Evolutionary conservation across 2,113 vertebrate species (phyloP).

Genomic region (Serilophus lunatus): DNA sequence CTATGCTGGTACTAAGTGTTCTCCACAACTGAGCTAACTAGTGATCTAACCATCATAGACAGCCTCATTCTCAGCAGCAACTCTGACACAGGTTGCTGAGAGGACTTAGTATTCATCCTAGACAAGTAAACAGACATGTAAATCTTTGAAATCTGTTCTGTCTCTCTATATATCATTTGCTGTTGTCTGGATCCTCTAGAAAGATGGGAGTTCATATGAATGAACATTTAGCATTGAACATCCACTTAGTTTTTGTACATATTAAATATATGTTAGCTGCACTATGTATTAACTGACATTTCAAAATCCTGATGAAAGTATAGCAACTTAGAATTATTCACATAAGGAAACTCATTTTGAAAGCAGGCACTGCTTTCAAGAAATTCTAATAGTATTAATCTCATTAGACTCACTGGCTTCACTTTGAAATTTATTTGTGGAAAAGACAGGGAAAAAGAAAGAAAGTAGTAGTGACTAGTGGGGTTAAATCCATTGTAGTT

Average conservation of each 20-base stretch:
- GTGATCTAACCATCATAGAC: background rate
- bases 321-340: background rate
- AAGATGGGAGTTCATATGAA: background rate
- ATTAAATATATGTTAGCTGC: background rate
- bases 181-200: background rate
- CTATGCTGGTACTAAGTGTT: background rate
- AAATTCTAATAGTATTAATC: background rate
- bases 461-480: background rate
- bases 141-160: background rate
- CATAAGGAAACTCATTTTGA: background rate
- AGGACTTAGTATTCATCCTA: background rate
- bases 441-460: background rate
- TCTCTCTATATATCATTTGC: background rate
- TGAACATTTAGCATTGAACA: background rate
- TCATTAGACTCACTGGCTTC: background rate
- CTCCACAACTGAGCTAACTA: background rate
- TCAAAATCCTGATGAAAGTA: background rate
- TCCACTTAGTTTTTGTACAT: background rate
- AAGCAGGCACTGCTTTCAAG: background rate
- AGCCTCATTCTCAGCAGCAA: background rate
- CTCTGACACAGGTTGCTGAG: background rate
- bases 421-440: background rate
- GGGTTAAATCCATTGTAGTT: background rate
- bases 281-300: background rate
- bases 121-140: background rate